Percentiles rank a stretch among this genome's conserved stretches.
Conservation (phyloP, 1,140 invertebrate genomes). For the Drosophila dunni region DNA sequence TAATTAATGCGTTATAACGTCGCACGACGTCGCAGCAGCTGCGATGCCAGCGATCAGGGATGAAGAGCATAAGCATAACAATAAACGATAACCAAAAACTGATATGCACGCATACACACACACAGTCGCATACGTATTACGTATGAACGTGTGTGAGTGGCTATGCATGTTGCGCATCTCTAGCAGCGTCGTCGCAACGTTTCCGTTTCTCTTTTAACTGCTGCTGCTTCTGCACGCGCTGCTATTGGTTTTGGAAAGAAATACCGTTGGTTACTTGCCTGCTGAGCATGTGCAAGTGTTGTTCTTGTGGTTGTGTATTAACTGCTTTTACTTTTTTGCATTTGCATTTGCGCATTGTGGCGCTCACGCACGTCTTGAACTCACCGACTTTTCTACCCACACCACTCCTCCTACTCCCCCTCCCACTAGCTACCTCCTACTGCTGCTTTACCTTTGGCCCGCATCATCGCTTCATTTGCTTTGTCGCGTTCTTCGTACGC, state of each 20-base stretch:
- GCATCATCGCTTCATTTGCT: constrained; percentile 39
- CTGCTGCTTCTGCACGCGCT: constrained; percentile 6
- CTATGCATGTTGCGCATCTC: constrained; percentile 19
- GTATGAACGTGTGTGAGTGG: neutral
- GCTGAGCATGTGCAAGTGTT: constrained; percentile 53
- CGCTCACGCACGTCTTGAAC: constrained; percentile 59
- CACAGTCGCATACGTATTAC: neutral
- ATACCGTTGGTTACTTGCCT: constrained; percentile 35
- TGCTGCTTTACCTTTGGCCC: constrained; percentile 41
- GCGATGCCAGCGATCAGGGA: constrained; percentile 32
- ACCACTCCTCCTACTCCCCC: neutral
- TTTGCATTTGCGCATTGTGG: constrained; percentile 64
- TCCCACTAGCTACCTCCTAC: too few species aligned
- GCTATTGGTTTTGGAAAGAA: constrained; percentile 1
- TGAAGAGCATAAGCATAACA: constrained; percentile 13
- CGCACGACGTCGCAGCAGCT: constrained; percentile 26
- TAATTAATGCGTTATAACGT: constrained; percentile 73
- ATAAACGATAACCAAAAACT: constrained; percentile 28
- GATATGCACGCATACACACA: neutral
- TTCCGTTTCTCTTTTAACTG: constrained; percentile 28
- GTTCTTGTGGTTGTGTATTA: constrained; percentile 15
- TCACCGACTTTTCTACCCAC: constrained; percentile 13
- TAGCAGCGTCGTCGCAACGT: constrained; percentile 4
- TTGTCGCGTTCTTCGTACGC: constrained; percentile 6
- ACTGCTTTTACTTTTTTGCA: neutral